Percentiles rank a stretch among this genome's conserved stretches.
Evolutionary conservation across 1,140 invertebrate genomes (phyloP).

Genomic region (Metaphire vulgaris): DNA sequence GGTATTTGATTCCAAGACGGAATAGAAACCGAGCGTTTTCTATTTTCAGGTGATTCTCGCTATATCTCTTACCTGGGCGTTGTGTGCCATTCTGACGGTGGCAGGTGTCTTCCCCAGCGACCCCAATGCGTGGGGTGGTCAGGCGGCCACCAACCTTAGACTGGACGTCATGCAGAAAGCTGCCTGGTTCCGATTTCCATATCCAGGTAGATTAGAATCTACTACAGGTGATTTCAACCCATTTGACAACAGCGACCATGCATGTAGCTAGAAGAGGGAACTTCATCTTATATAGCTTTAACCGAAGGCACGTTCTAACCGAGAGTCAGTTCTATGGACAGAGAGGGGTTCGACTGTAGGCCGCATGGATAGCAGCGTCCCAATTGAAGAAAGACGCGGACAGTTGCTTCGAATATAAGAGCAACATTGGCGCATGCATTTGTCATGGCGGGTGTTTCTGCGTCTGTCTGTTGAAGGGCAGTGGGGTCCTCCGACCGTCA

Average conservation of each 20-base stretch:
- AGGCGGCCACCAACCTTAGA: constrained; percentile 70
- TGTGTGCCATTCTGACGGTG: constrained; percentile 68
- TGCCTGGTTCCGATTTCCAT: constrained; percentile 75
- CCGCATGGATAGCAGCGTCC: neutral
- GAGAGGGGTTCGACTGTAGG: neutral
- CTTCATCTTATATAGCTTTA: neutral
- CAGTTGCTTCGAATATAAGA: no score
- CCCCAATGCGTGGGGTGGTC: constrained; percentile 58
- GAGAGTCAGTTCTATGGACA: neutral
- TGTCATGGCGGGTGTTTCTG: neutral
- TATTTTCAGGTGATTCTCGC: constrained; percentile 58
- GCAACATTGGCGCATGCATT: no score
- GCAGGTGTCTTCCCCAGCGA: constrained; percentile 59
- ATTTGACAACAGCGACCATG: neutral
- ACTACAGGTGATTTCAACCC: neutral
- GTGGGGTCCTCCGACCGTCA: constrained; percentile 46
- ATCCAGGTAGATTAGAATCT: constrained; percentile 64
- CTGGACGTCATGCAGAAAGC: constrained; percentile 65
- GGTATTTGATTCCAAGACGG: neutral
- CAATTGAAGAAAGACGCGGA: no score
- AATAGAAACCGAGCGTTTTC: neutral
- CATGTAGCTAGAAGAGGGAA: neutral
- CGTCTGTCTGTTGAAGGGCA: constrained; percentile 34
- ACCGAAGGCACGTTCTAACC: neutral
- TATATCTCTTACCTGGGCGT: constrained; percentile 70